Evolutionary conservation across 2,113 vertebrate species (phyloP), one percentile per base, ranked within the genome.

Genomic region (Aphyosemion australe): DNA sequence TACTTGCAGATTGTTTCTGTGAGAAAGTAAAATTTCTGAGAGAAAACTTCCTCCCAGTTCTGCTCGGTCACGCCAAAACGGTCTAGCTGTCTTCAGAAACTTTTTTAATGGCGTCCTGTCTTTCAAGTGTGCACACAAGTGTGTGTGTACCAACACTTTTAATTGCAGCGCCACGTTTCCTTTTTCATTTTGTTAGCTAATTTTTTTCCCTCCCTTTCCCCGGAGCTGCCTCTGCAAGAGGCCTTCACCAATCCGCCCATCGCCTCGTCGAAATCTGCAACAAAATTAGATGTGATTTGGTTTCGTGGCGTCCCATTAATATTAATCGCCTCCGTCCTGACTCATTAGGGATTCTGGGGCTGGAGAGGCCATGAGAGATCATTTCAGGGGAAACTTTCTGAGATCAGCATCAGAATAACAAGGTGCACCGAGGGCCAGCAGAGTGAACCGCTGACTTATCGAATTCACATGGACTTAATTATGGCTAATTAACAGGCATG

Each of bases 251-350:
- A 86, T 83, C 61, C 76, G 73, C 86, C 69, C 69, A 68, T 69
- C 11, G 65, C 73, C 57, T 73, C 62, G 43, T 63, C 74, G 77
- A 84, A 84, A 90, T 86, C 61, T 76, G 84, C 68, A 79, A 73
- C 74, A 80, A 84, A 87, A 88, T 84, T 71, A 70, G 71, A 79
- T 81, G 85, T 80, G 82, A 87, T 84, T 79, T 79, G 77, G 51
- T 79, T 74, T 76, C 78, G 82, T 85, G 85, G 85, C 84, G 82
- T 87, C 55, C 74, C 77, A 90, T 89, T 90, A 90, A 90, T 91
- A 91, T 90, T 88, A 91, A 92, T 82, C 52, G 47, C 60, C 60
- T 48, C 34, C 16, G 39, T 69, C 64, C 70, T 51, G 45, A 59
- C 84, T 89, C 85, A 79, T 86, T 88, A 85, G 76, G 78, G 82